phyloP scores from a whole-genome alignment of 1,140 invertebrate species.

The Chrysoperla carnea region DNA sequence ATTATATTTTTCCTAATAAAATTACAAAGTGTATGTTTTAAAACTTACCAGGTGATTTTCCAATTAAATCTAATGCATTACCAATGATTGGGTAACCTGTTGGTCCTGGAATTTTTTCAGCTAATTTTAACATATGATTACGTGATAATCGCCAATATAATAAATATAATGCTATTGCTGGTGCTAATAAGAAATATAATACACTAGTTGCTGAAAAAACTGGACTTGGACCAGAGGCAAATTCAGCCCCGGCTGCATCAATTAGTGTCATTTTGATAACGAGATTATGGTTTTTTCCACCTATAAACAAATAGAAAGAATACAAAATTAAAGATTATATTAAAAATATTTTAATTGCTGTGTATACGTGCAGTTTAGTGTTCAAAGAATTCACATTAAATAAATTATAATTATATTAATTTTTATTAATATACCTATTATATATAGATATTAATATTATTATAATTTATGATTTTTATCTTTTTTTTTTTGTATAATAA shows the following conservation, averaged over 20 bases:
- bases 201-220: constrained; percentile 31
- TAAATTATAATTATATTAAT: no score
- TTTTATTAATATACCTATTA: no score
- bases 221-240: constrained; percentile 12
- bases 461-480: no score
- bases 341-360: no score
- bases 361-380: no score
- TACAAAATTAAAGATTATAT: no score
- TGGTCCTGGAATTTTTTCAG: constrained; percentile 49
- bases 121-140: constrained; percentile 45
- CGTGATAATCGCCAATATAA: constrained; percentile 54
- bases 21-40: neutral
- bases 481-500: no score
- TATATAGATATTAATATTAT: no score
- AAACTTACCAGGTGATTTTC: constrained; percentile 38
- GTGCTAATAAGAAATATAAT: constrained; percentile 48
- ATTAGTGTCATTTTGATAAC: constrained; percentile 6
- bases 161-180: constrained; percentile 45
- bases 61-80: constrained; percentile 49
- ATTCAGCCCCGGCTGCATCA: constrained; percentile 15
- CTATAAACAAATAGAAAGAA: no score
- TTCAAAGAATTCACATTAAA: no score
- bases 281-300: no score
- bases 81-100: constrained; percentile 46
- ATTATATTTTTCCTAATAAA: no score